phyloP scores from a whole-genome alignment of 2,797 vertebrate species.

The Sebastes cheni region DNA sequence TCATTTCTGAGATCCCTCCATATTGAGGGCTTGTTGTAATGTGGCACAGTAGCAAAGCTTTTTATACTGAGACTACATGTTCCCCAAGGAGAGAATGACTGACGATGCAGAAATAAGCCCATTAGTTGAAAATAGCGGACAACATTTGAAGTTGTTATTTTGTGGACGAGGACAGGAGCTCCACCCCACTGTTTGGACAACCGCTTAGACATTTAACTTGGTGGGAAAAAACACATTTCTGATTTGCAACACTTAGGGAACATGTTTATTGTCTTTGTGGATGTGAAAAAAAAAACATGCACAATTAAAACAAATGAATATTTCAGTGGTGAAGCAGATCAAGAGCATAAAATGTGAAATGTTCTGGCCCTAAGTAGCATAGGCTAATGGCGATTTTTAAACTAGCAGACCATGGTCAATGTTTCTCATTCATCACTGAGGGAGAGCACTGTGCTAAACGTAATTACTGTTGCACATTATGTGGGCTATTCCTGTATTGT shows the following conservation, averaged over 20 bases:
- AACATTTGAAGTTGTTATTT: conserved; percentile 81
- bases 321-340: conserved; percentile 89
- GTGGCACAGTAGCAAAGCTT: conserved; percentile 75
- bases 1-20: conserved; percentile 70
- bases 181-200: conserved; percentile 86
- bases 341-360: conserved; percentile 99
- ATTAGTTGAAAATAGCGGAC: conserved; percentile 83
- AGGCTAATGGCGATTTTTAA: conserved; percentile 98
- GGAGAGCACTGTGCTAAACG: conserved; percentile 90
- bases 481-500: conserved; percentile 85
- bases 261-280: conserved; percentile 93
- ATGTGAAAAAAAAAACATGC: conserved; percentile 77
- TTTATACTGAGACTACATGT: conserved; percentile 76
- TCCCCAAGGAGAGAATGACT: conserved; percentile 80
- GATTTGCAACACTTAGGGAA: conserved; percentile 97
- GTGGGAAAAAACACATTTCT: conserved; percentile 93
- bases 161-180: conserved; percentile 72
- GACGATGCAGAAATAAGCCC: conserved; percentile 85
- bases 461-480: conserved; percentile 97
- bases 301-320: conserved; percentile 96
- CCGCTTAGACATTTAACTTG: conserved; percentile 85
- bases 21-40: conserved; percentile 73
- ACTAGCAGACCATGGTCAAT: conserved; percentile 96
- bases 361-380: conserved; percentile 98
- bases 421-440: conserved; percentile 89